Evolutionary conservation across 2,888 invertebrate genomes (phyloP).

Genomic region (Crepidodera aurea): DNA sequence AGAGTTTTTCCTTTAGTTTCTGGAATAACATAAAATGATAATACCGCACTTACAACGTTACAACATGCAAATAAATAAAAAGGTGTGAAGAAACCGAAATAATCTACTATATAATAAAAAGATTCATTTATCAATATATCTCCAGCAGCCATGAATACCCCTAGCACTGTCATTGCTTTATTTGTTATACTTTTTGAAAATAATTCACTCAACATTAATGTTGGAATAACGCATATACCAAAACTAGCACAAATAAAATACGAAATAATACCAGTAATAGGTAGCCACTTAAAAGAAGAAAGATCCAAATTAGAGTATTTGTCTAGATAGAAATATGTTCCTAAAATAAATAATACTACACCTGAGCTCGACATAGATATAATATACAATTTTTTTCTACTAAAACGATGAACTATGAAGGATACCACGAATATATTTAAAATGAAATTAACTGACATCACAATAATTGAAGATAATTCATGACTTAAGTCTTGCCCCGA

Average conservation of each 20-base stretch:
- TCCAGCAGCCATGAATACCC: constrained; percentile 46
- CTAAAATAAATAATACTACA: constrained; percentile 29
- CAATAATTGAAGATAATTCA: constrained; percentile 39
- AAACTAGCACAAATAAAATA: constrained; percentile 47
- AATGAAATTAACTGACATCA: constrained; percentile 34
- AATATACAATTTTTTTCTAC: constrained; percentile 46
- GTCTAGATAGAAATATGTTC: constrained; percentile 48
- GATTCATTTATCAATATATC: constrained; percentile 47
- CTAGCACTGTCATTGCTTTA: constrained; percentile 49
- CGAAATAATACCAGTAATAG: constrained; percentile 50
- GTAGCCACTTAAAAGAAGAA: constrained; percentile 49
- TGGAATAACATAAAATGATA: no score
- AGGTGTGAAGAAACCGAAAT: constrained; percentile 51
- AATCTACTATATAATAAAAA: constrained; percentile 51
- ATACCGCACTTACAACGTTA: constrained; percentile 45
- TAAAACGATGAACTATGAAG: constrained; percentile 46
- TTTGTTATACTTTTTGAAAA: constrained; percentile 54
- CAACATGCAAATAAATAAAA: constrained; percentile 51
- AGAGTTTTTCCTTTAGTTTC: no score
- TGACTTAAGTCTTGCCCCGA: constrained; percentile 47
- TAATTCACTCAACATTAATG: constrained; percentile 51
- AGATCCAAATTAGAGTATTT: constrained; percentile 43
- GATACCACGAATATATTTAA: constrained; percentile 42
- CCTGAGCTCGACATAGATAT: constrained; percentile 44
- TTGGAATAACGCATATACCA: constrained; percentile 52